Evolutionary conservation across 1,140 invertebrate genomes (phyloP).

Genomic region (Periplaneta americana): DNA sequence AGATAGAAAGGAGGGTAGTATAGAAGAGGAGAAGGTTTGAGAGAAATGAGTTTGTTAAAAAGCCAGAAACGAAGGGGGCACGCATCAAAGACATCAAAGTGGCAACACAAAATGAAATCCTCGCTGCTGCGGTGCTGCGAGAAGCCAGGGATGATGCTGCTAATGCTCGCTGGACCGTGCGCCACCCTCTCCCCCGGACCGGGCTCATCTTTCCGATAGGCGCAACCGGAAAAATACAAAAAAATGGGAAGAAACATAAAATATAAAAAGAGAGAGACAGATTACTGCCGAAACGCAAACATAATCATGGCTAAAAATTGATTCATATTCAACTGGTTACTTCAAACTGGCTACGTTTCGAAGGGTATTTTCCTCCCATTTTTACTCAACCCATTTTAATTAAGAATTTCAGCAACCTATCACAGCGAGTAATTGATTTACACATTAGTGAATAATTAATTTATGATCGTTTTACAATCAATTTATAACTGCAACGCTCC

Average conservation of each 20-base stretch:
- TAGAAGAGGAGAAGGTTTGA: neutral
- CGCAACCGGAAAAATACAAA: constrained; percentile 1
- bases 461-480: too few species aligned
- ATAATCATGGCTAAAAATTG: neutral
- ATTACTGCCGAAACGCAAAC: neutral
- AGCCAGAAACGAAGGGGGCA: constrained; percentile 21
- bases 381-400: too few species aligned
- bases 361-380: too few species aligned
- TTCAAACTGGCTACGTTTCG: too few species aligned
- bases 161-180: neutral
- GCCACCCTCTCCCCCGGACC: neutral
- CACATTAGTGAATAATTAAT: too few species aligned
- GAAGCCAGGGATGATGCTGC: neutral
- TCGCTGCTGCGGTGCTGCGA: neutral
- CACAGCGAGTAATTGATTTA: too few species aligned
- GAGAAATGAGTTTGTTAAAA: constrained; percentile 23
- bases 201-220: neutral
- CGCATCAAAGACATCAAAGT: constrained; percentile 23
- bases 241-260: neutral
- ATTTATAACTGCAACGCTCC: too few species aligned
- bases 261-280: neutral
- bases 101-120: constrained; percentile 20
- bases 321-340: too few species aligned
- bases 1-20: neutral
- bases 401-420: too few species aligned